Percentiles rank a stretch among this genome's conserved stretches.
phyloP scores from a whole-genome alignment of 2,797 vertebrate species.

The Saxicola maurus region DNA sequence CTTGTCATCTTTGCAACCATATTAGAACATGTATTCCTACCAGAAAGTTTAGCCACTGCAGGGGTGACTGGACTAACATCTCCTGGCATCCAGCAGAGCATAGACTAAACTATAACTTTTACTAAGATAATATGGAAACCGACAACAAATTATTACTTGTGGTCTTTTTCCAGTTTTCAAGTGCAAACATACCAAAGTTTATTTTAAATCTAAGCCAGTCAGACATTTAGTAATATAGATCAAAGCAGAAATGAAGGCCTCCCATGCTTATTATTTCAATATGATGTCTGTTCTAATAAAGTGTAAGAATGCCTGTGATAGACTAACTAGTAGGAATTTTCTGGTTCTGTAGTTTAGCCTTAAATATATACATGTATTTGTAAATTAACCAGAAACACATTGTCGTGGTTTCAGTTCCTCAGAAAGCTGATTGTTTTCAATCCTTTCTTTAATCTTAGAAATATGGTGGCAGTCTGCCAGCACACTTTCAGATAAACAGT shows the following conservation, averaged over 20 bases:
- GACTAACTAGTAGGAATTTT: slow-evolving; percentile 69
- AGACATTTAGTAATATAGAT: slow-evolving; percentile 74
- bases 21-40: slow-evolving; percentile 55
- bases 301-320: slow-evolving; percentile 67
- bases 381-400: slow-evolving; percentile 79
- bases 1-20: slow-evolving; percentile 73
- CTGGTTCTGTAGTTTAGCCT: slow-evolving; percentile 69
- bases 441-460: slow-evolving; percentile 76
- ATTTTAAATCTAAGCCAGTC: slow-evolving; percentile 73
- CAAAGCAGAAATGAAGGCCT: slow-evolving; percentile 72
- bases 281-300: slow-evolving; percentile 78
- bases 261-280: slow-evolving; percentile 80
- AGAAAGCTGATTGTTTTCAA: slow-evolving; percentile 72
- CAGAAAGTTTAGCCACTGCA: slow-evolving; percentile 75
- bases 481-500: slow-evolving; percentile 71
- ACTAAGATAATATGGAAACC: slow-evolving; percentile 64
- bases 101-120: slow-evolving; percentile 77
- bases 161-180: slow-evolving; percentile 73
- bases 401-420: slow-evolving; percentile 66
- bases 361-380: slow-evolving; percentile 78
- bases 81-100: slow-evolving; percentile 62
- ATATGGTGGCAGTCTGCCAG: slow-evolving; percentile 71
- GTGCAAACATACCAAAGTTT: slow-evolving; percentile 73
- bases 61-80: slow-evolving; percentile 63
- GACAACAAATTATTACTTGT: slow-evolving; percentile 75